Conservation (phyloP, 2,113 vertebrate species). For the Zeus faber region DNA sequence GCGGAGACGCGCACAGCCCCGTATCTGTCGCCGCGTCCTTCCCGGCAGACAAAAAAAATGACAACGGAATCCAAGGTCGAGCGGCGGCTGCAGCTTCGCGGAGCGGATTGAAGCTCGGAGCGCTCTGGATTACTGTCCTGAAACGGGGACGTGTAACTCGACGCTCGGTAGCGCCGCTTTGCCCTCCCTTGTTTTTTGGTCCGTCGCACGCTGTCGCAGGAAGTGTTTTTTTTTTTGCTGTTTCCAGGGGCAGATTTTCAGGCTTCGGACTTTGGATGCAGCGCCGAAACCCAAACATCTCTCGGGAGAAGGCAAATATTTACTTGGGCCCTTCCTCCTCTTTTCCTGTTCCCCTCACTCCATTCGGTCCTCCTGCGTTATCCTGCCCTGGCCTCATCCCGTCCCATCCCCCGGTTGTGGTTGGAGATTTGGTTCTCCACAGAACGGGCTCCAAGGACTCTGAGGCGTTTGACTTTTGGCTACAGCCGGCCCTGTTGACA, state of each 20-base stretch:
- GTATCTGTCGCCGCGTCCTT: slow-evolving; percentile 17
- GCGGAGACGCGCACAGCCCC: slow-evolving; percentile 16
- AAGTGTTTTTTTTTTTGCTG: too few relatives aligned
- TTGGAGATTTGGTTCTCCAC: slow-evolving; percentile 12
- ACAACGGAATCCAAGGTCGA: slow-evolving; percentile 36
- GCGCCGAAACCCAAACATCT: slow-evolving; percentile 67
- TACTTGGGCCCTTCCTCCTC: slow-evolving; percentile 33
- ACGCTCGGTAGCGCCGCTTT: neutral
- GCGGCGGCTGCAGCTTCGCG: slow-evolving; percentile 27
- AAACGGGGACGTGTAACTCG: neutral
- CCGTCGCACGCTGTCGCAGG: slow-evolving; percentile 9
- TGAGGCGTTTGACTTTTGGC: slow-evolving; percentile 9
- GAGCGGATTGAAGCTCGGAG: neutral
- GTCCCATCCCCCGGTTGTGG: neutral
- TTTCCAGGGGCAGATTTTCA: too few relatives aligned
- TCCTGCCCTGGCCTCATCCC: slow-evolving; percentile 27
- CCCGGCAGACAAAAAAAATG: slow-evolving; percentile 23
- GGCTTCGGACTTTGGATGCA: slow-evolving; percentile 56
- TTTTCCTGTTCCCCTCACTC: slow-evolving; percentile 9
- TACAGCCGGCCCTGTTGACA: neutral
- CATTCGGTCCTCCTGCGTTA: slow-evolving; percentile 8
- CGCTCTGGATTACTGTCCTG: slow-evolving; percentile 5
- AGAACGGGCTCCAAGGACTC: slow-evolving; percentile 32
- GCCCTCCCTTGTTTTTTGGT: slow-evolving; percentile 5
- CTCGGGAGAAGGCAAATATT: slow-evolving; percentile 52